phyloP scores from a whole-genome alignment of 2,797 vertebrate genomes.

The Clangula hyemalis region DNA sequence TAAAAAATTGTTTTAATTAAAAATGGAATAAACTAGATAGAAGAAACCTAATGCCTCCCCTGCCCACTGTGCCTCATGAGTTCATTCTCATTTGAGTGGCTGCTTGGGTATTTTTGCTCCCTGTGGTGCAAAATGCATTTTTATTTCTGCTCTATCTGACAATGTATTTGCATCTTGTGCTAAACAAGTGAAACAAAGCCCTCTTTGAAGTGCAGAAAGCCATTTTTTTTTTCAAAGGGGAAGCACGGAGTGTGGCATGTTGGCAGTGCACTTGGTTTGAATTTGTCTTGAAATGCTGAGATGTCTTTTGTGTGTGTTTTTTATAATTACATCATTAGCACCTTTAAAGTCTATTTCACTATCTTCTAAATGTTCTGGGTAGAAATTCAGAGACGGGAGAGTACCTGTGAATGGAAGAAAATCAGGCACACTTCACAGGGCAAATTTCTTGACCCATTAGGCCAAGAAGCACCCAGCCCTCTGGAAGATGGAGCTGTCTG shows the following conservation, averaged over 20 bases:
- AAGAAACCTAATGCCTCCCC: not conserved
- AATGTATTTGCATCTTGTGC: constrained; percentile 40
- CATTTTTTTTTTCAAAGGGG: constrained; percentile 59
- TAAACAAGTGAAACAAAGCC: constrained; percentile 47
- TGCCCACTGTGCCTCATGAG: not conserved
- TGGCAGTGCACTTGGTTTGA: constrained; percentile 49
- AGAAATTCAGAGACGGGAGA: not conserved
- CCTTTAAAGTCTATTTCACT: not conserved
- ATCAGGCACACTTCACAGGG: not conserved
- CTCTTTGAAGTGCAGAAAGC: constrained; percentile 59
- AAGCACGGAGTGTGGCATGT: constrained; percentile 21
- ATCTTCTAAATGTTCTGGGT: not conserved
- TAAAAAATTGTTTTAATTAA: not conserved
- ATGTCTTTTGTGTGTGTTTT: constrained; percentile 2
- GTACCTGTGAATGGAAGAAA: not conserved
- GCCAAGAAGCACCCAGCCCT: not conserved
- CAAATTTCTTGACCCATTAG: not conserved
- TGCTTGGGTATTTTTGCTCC: constrained; percentile 19
- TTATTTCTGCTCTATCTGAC: constrained; percentile 8
- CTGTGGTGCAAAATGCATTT: constrained; percentile 1
- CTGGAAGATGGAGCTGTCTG: constrained; percentile 13
- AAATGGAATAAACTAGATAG: not conserved
- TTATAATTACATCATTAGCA: constrained; percentile 30
- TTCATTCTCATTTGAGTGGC: not conserved
- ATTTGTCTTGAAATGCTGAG: constrained; percentile 40